Evolutionary conservation across 2,113 vertebrate genomes (phyloP).

Genomic region (Numida meleagris): DNA sequence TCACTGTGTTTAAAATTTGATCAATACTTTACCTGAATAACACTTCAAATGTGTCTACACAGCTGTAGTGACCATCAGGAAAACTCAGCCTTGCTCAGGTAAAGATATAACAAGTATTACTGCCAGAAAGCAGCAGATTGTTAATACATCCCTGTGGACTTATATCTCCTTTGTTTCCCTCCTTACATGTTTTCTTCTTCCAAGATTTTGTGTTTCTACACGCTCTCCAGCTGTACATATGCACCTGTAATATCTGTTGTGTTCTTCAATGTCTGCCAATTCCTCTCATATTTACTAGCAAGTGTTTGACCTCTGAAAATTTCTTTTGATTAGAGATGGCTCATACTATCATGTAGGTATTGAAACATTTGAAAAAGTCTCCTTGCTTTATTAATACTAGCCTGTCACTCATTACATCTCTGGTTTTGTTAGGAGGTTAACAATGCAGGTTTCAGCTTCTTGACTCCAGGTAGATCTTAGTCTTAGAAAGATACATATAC

Average conservation of each 20-base stretch:
- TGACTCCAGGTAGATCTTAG: background rate
- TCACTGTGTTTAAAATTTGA: background rate
- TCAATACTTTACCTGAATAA: background rate
- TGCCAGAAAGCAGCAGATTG: background rate
- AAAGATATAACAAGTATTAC: background rate
- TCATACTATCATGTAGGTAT: background rate
- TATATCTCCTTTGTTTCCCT: background rate
- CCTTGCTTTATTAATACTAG: background rate
- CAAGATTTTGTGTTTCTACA: background rate
- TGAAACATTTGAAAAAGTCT: background rate
- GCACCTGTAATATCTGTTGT: background rate
- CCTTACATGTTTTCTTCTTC: background rate
- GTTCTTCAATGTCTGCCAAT: background rate
- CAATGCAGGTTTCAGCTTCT: background rate
- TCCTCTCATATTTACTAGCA: background rate
- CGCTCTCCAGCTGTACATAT: background rate
- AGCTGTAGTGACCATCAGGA: background rate
- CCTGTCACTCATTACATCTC: background rate
- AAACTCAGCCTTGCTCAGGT: background rate
- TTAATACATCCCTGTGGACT: background rate
- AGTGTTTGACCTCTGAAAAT: background rate
- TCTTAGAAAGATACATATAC: background rate
- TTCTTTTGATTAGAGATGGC: background rate
- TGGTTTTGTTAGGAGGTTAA: background rate
- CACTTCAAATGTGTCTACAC: background rate